A percentile compares a stretch with the other conserved stretches of the same genome.
Conservation (phyloP, 1,140 invertebrate species). For the Elysia chlorotica region DNA sequence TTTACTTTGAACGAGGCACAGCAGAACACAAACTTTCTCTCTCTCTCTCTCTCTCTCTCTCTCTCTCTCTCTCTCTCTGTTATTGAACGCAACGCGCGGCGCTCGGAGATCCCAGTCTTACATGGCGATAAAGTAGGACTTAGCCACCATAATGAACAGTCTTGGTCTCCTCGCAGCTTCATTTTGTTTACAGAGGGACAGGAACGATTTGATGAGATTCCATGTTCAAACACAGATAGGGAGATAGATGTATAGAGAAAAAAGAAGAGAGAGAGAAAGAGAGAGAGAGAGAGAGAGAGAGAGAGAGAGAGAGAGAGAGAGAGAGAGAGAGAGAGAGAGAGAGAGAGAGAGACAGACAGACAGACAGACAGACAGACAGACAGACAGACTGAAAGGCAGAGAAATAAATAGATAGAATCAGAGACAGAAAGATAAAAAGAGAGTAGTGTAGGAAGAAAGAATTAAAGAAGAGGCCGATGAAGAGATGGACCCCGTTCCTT, state of each 20-base stretch:
- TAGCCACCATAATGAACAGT: no score
- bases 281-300: constrained; percentile 13
- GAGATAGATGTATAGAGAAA: constrained; percentile 5
- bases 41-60: no score
- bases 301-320: constrained; percentile 1
- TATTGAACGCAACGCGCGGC: no score
- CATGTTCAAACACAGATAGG: constrained; percentile 6
- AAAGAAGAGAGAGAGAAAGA: constrained; percentile 4
- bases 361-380: neutral
- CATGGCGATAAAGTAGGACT: no score
- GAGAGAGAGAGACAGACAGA: neutral
- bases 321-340: neutral
- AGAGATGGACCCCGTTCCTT: no score
- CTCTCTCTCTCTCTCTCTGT: no score
- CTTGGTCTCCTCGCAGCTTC: no score
- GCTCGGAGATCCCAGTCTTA: no score
- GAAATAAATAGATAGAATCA: neutral
- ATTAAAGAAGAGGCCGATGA: neutral
- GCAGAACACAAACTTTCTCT: no score
- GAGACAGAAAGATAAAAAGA: neutral
- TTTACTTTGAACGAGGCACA: no score
- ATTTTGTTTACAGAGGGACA: no score
- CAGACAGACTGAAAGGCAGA: neutral
- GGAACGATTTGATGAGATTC: no score
- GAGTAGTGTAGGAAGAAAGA: constrained; percentile 1